These are phyloP conservation scores for Tokudaia tokunoshimensis DNA, from an alignment of 2,797 vertebrate species.

Conservation along the genomic window DNA sequence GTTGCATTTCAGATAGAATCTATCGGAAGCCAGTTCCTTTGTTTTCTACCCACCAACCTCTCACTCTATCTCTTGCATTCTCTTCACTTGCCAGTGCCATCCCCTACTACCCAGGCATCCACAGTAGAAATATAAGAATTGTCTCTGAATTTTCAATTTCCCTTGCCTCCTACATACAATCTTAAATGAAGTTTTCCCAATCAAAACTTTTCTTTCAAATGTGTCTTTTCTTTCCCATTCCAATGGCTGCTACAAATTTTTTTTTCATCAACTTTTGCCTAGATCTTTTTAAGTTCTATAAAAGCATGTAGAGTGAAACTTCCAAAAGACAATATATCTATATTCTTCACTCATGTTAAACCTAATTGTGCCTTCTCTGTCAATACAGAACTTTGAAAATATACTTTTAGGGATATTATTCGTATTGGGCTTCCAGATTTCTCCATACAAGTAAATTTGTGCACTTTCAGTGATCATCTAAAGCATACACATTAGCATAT, in stretches of 20 bases:
- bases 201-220: conserved; percentile 16
- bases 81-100: neutral
- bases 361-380: neutral
- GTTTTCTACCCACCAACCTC: conserved; percentile 41
- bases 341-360: neutral
- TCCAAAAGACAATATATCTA: neutral
- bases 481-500: neutral
- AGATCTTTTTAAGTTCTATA: conserved; percentile 24
- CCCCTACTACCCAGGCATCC: neutral
- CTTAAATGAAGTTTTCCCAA: conserved; percentile 32
- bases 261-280: conserved; percentile 37
- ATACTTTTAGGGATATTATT: neutral
- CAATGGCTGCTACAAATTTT: neutral
- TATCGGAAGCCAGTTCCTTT: conserved; percentile 23
- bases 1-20: conserved; percentile 17
- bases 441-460: neutral
- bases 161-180: conserved; percentile 62
- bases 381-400: neutral
- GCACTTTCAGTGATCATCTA: neutral
- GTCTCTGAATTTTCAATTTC: conserved; percentile 67
- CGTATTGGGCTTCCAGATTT: neutral
- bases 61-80: neutral
- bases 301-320: neutral
- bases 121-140: conserved; percentile 55
- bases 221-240: conserved; percentile 51